Conservation (phyloP, 2,113 vertebrate genomes). For the Thymallus thymallus region DNA sequence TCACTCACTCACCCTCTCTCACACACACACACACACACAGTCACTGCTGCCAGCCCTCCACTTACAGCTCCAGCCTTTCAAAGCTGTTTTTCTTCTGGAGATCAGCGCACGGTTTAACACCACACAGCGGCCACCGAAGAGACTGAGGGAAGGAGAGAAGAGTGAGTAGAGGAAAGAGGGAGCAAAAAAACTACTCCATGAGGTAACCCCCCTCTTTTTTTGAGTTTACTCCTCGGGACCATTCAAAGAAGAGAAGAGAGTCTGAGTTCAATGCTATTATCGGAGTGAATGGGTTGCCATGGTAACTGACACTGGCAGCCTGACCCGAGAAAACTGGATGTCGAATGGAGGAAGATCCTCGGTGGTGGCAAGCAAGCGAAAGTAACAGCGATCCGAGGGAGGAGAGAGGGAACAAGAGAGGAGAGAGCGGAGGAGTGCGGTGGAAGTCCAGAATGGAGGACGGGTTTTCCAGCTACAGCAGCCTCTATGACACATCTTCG, state of each 20-base stretch:
- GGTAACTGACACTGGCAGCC: slow-evolving; percentile 87
- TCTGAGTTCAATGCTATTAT: slow-evolving; percentile 69
- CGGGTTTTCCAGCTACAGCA: slow-evolving; percentile 90
- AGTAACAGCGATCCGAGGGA: slow-evolving; percentile 61
- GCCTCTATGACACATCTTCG: slow-evolving; percentile 95
- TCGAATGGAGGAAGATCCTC: slow-evolving; percentile 72
- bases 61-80: slow-evolving; percentile 59
- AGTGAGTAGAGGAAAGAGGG: no score
- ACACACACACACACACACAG: slow-evolving; percentile 8
- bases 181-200: slow-evolving; percentile 1
- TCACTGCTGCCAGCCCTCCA: slow-evolving; percentile 37
- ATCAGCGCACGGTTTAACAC: slow-evolving; percentile 44
- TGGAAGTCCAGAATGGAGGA: slow-evolving; percentile 88
- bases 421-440: slow-evolving; percentile 52
- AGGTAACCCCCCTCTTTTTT: not conserved
- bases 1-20: slow-evolving; percentile 17
- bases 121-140: slow-evolving; percentile 55
- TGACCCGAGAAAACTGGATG: slow-evolving; percentile 69
- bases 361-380: slow-evolving; percentile 62
- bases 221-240: not conserved
- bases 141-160: not conserved
- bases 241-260: slow-evolving; percentile 25
- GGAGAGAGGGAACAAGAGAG: slow-evolving; percentile 23
- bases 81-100: slow-evolving; percentile 66
- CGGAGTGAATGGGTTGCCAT: slow-evolving; percentile 87